Conservation (phyloP, 2,113 vertebrate genomes). For the human region GRCh38 chr4:129203501-129204000, state of each 20-base stretch:
- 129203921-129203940: not conserved
- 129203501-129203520: not conserved
- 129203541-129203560: not conserved
- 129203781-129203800: not conserved
- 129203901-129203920: not conserved
- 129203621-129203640: not conserved
- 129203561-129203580: not conserved
- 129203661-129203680: not conserved
- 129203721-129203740: not conserved
- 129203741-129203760: not conserved
- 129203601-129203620: not conserved
- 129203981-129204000: not conserved
- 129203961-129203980: slow-evolving; percentile 1
- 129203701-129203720: not conserved
- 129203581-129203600: not conserved
- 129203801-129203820: not conserved
- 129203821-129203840: not conserved
- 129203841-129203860: not conserved
- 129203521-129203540: not conserved
- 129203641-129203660: not conserved
- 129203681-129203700: not conserved
- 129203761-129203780: not conserved
- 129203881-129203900: not conserved
- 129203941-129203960: not conserved
- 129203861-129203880: not conserved